Conservation (phyloP, 2,113 vertebrate species). For the Probosciger aterrimus region DNA sequence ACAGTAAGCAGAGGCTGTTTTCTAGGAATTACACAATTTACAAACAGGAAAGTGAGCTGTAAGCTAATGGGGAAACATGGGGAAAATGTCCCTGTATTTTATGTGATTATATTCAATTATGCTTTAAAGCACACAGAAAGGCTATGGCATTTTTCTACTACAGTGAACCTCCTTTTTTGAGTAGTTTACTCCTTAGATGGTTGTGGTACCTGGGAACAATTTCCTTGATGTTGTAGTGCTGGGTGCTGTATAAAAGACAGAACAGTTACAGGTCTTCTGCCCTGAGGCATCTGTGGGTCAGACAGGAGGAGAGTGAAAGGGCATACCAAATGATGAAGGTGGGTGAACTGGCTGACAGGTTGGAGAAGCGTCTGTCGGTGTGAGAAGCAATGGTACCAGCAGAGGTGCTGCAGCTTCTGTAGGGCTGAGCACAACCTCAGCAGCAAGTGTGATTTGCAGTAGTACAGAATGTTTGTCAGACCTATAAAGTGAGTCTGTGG, state of each 20-base stretch:
- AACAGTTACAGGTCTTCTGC: background rate
- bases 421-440: background rate
- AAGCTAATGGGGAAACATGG: background rate
- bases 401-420: accelerated
- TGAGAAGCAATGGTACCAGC: background rate
- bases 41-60: background rate
- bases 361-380: background rate
- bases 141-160: background rate
- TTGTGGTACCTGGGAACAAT: background rate
- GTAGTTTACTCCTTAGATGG: background rate
- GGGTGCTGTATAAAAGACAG: background rate
- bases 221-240: background rate
- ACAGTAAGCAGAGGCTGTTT: background rate
- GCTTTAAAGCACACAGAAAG: background rate
- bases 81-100: background rate
- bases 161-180: background rate
- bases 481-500: background rate
- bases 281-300: background rate
- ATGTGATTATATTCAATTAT: background rate
- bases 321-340: accelerated
- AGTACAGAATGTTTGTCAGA: background rate
- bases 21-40: background rate
- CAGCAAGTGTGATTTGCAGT: background rate
- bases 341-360: background rate
- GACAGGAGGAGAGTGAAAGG: background rate